Evolutionary conservation across 2,113 vertebrate species (phyloP).

Genomic region (Forbesichthys papilliferus): DNA sequence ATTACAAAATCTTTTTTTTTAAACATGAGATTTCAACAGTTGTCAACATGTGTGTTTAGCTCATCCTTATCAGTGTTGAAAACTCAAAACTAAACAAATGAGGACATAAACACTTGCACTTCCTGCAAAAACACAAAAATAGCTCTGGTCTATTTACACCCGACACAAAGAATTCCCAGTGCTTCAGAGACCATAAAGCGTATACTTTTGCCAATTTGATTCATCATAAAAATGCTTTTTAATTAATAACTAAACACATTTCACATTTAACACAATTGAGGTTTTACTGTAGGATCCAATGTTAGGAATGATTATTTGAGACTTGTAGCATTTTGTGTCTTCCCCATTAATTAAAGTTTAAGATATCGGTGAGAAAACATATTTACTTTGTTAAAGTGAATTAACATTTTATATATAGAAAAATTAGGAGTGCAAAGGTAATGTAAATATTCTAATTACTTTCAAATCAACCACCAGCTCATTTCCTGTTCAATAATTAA

Average conservation of each 20-base stretch:
- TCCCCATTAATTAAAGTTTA: neutral
- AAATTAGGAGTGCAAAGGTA: neutral
- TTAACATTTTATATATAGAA: too few species aligned
- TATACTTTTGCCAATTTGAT: too few species aligned
- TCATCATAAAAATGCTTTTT: too few species aligned
- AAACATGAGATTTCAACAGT: neutral
- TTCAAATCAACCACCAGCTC: constrained; percentile 16
- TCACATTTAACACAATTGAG: constrained; percentile 5
- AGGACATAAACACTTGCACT: constrained; percentile 14
- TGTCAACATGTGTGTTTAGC: constrained; percentile 34
- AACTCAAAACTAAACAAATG: constrained; percentile 10
- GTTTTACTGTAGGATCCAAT: neutral
- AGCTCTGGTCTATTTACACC: constrained; percentile 25
- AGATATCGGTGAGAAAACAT: neutral
- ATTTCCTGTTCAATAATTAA: neutral
- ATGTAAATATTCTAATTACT: neutral
- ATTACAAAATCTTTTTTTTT: too few species aligned
- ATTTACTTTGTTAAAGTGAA: too few species aligned
- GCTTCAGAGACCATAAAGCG: too few species aligned
- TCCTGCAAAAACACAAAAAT: constrained; percentile 5
- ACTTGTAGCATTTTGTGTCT: neutral
- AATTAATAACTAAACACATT: too few species aligned
- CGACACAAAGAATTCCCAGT: too few species aligned
- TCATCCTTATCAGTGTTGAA: constrained; percentile 23
- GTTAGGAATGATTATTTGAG: neutral